A percentile compares a stretch with the other conserved stretches of the same genome.
Evolutionary conservation across 1,140 invertebrate genomes (phyloP).

Genomic region (Metopolophium dirhodum): DNA sequence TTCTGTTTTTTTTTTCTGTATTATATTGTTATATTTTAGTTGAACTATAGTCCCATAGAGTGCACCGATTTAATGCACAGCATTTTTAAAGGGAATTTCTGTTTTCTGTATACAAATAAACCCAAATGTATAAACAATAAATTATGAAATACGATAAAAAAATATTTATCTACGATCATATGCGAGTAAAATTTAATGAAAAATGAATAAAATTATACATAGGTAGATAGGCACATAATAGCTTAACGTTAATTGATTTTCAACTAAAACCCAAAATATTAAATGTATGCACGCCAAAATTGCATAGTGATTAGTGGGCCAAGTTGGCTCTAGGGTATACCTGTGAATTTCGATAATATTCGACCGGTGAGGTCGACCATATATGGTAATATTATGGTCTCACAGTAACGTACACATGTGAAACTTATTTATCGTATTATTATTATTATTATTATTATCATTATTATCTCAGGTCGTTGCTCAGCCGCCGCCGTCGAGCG

Average conservation of each 20-base stretch:
- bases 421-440: neutral
- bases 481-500: neutral
- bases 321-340: neutral
- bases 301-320: neutral
- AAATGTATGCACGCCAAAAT: neutral
- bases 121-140: no score
- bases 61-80: neutral
- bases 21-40: neutral
- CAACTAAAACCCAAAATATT: neutral
- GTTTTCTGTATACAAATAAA: no score
- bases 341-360: neutral
- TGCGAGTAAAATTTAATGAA: no score
- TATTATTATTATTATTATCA: constrained; percentile 9
- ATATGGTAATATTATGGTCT: neutral
- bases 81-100: neutral
- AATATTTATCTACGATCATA: no score
- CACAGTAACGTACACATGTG: neutral
- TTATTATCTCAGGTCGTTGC: neutral
- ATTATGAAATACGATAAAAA: no score
- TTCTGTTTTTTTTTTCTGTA: neutral
- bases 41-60: neutral
- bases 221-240: neutral
- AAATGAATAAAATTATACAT: no score
- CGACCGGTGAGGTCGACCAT: neutral
- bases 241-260: neutral